phyloP scores from a whole-genome alignment of 1,140 invertebrate species.

The Orius insidiosus region DNA sequence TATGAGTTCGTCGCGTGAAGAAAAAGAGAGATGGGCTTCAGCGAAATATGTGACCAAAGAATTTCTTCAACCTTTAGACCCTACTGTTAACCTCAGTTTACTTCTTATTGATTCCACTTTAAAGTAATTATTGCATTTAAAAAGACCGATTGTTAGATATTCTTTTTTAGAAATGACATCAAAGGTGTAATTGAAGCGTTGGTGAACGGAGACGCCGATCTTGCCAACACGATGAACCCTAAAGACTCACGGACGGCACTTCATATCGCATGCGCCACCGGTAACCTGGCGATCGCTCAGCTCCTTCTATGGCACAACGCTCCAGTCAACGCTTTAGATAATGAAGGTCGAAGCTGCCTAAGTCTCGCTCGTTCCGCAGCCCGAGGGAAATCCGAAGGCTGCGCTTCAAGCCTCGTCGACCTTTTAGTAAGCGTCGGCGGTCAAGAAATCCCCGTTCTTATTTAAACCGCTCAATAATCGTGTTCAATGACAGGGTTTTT shows the following conservation, averaged over 20 bases:
- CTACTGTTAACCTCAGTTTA: too few relatives aligned
- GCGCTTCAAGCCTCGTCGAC: slow-evolving; percentile 31
- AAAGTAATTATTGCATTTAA: too few relatives aligned
- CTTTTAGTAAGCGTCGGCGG: slow-evolving; percentile 34
- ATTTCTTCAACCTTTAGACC: slow-evolving; percentile 47
- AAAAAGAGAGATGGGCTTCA: too few relatives aligned
- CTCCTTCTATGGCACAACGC: slow-evolving; percentile 82
- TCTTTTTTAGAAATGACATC: slow-evolving; percentile 44
- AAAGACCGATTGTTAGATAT: too few relatives aligned
- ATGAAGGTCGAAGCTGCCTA: slow-evolving; percentile 64
- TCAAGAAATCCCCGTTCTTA: not conserved
- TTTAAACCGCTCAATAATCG: too few relatives aligned
- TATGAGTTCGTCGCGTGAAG: too few relatives aligned
- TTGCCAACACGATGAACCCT: slow-evolving; percentile 48
- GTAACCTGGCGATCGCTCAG: slow-evolving; percentile 78
- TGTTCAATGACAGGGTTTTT: too few relatives aligned
- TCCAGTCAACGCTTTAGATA: slow-evolving; percentile 60
- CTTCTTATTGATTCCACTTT: too few relatives aligned
- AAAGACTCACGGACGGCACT: slow-evolving; percentile 63
- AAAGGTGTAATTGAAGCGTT: slow-evolving; percentile 40
- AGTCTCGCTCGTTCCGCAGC: slow-evolving; percentile 55
- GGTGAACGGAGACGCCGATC: slow-evolving; percentile 37
- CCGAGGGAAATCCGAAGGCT: slow-evolving; percentile 24
- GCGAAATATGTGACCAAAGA: slow-evolving; percentile 79
- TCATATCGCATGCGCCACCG: slow-evolving; percentile 75